Evolutionary conservation across 2,797 vertebrate species (phyloP), one percentile per base, ranked within the genome.

Genomic region (Myripristis murdjan): DNA sequence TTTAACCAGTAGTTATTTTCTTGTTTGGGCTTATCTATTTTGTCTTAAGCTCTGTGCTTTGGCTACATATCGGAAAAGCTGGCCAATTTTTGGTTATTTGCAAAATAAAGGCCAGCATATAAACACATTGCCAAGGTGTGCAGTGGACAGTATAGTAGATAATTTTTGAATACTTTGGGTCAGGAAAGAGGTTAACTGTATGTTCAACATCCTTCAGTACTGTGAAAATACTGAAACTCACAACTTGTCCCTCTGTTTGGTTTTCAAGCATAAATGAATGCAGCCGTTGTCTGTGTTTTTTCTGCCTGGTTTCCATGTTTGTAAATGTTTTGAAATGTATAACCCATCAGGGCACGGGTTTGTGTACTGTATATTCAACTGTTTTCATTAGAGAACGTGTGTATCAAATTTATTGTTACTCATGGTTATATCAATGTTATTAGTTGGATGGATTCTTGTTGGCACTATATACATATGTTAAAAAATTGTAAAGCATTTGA

Each of bases 361-460:
- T 73, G 67, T 86, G 87, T 90, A 76, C 81, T 86, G 87, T 91
- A 84, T 87, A 88, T 91, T 90, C 90, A 90, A 90, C 87, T 94
- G 89, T 94, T 94, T 94, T 94, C 87, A 91, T 94, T 91, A 86
- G 81, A 92, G 91, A 91, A 93, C 91, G 90, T 95, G 89, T 93
- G 92, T 93, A 91, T 90, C 91, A 88, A 88, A 88, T 79, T 55
- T 88, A 83, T 82, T 79, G 89, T 92, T 89, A 88, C 91, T 89
- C 85, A 90, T 93, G 77, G 89, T 92, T 57, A 90, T 90, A 89
- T 93, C 85, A 87, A 88, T 90, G 91, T 93, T 87, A 89, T 93
- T 92, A 83, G 87, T 93, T 92, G 89, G 88, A 89, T 92, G 89
- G 82, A 86, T 92, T 87, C 87, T 93, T 67, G 88, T 90, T 89